These are phyloP conservation scores for Scaptomyza pallida DNA, from an alignment of 1,140 invertebrate genomes.

Conservation along the genomic window DNA sequence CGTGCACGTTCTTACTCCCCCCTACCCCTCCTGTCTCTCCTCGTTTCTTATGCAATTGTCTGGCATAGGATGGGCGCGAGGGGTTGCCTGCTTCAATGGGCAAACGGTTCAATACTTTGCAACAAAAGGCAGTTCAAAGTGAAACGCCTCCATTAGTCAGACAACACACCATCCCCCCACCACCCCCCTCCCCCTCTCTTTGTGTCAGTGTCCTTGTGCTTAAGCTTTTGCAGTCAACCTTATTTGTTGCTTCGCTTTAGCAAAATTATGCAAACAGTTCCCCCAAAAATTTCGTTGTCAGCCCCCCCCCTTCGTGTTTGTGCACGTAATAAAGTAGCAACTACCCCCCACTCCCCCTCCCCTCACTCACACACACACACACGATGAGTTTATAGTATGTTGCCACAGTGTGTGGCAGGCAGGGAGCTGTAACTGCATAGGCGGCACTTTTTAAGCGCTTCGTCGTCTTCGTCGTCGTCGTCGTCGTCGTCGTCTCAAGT, in stretches of 20 bases:
- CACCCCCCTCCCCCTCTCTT: no score
- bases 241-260: conserved; percentile 69
- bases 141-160: background rate
- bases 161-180: background rate
- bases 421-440: conserved; percentile 51
- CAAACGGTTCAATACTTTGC: conserved; percentile 44
- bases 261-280: conserved; percentile 69
- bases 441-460: conserved; percentile 66
- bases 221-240: background rate
- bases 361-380: background rate
- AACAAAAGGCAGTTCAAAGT: conserved; percentile 12
- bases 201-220: no score
- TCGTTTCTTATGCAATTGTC: conserved; percentile 40
- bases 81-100: conserved; percentile 7
- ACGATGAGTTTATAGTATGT: background rate
- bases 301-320: conserved; percentile 23
- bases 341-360: background rate
- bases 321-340: conserved; percentile 67
- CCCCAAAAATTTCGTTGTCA: no score
- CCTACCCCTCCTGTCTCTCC: background rate
- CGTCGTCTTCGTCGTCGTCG: conserved; percentile 41
- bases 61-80: background rate
- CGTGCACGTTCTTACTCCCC: conserved; percentile 10
- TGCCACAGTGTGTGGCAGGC: background rate
- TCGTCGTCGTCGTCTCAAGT: conserved; percentile 55